Conservation (phyloP, 2,888 invertebrate genomes). For the Hirtodrosophila alboralis region DNA sequence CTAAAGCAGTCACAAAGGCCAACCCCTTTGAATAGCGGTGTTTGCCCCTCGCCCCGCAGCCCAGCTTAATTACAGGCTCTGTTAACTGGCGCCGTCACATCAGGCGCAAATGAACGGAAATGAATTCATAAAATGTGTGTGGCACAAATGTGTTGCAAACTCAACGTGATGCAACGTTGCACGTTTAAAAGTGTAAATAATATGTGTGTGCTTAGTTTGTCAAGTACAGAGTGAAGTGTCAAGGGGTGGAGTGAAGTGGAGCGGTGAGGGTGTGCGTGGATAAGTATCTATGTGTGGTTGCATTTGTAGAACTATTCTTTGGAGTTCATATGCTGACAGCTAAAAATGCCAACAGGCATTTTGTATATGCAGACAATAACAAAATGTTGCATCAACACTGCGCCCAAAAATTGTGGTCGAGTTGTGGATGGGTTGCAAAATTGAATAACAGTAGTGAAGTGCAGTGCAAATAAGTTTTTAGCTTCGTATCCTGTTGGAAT, state of each 20-base stretch:
- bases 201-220: constrained; percentile 66
- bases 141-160: constrained; percentile 61
- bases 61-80: constrained; percentile 73
- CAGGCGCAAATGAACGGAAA: constrained; percentile 79
- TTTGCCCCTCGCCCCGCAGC: too few species aligned
- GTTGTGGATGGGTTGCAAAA: constrained; percentile 31
- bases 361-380: constrained; percentile 53
- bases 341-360: constrained; percentile 30
- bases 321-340: constrained; percentile 17
- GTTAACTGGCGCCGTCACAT: constrained; percentile 65
- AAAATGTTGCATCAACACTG: constrained; percentile 30
- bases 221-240: constrained; percentile 24
- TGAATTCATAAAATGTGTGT: constrained; percentile 78
- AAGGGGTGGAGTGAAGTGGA: constrained; percentile 5
- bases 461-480: constrained; percentile 1
- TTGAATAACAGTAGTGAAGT: constrained; percentile 39
- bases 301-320: constrained; percentile 25
- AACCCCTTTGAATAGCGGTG: too few species aligned
- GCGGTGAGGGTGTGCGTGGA: constrained; percentile 3
- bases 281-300: constrained; percentile 23
- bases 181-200: constrained; percentile 79
- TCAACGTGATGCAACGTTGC: constrained; percentile 71
- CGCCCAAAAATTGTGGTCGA: constrained; percentile 5
- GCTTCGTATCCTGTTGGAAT: constrained; percentile 38
- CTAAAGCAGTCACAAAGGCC: constrained; percentile 4